Conservation (phyloP, 2,113 vertebrate genomes). For the Anhinga rufa region DNA sequence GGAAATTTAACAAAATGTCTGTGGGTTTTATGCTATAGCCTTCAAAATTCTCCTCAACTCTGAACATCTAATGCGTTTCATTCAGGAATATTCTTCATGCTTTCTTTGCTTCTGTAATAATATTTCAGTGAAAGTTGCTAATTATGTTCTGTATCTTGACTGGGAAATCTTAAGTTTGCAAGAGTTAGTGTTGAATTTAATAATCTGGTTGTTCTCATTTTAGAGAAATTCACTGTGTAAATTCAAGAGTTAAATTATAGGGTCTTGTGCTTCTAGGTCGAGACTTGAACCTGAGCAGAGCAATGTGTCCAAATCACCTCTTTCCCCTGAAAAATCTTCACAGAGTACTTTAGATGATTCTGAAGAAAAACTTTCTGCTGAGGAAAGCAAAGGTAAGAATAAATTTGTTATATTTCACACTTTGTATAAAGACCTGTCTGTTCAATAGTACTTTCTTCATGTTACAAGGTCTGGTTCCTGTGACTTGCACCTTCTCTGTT, state of each 20-base stretch:
- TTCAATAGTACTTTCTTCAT: not conserved
- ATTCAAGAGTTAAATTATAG: not conserved
- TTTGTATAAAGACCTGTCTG: not conserved
- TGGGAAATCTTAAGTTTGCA: not conserved
- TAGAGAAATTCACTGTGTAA: not conserved
- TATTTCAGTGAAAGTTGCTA: not conserved
- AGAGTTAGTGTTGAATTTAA: not conserved
- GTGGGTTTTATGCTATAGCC: not conserved
- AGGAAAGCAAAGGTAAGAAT: conserved; percentile 78
- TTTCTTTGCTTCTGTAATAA: not conserved
- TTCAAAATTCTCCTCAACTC: not conserved
- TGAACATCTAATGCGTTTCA: not conserved
- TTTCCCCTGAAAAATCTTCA: conserved; percentile 44
- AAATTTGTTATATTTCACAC: not conserved
- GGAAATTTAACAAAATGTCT: not conserved
- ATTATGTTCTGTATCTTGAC: not conserved
- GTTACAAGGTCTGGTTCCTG: not conserved
- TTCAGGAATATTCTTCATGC: not conserved
- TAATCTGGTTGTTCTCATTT: not conserved
- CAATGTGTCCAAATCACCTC: conserved; percentile 18
- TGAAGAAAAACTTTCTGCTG: conserved; percentile 72
- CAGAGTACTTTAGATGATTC: conserved; percentile 49
- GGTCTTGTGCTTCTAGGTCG: conserved; percentile 73
- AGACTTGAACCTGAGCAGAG: conserved; percentile 85
- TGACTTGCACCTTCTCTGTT: not conserved